Conservation (phyloP, 1,140 invertebrate species). For the Sinonovacula constricta region DNA sequence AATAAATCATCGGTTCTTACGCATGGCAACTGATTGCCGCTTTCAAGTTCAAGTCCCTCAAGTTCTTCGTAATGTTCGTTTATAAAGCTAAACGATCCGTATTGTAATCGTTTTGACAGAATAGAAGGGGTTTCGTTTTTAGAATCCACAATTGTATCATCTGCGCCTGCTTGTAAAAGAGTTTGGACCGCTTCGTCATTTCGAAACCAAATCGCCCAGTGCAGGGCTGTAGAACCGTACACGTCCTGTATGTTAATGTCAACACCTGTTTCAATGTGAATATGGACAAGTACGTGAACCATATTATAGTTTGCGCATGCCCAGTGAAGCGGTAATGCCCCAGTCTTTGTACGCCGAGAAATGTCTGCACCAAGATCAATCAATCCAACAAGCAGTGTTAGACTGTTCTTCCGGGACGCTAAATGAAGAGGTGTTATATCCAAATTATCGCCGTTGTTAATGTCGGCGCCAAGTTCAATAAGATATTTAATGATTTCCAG, state of each 20-base stretch:
- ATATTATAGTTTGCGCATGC: constrained; percentile 2
- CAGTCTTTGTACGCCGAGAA: constrained; percentile 3
- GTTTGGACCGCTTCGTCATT: neutral
- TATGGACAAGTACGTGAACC: neutral
- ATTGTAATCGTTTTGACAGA: neutral
- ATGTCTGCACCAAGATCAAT: neutral
- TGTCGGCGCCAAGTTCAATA: neutral
- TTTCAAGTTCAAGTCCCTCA: neutral
- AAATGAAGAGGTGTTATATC: constrained; percentile 16
- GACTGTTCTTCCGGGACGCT: neutral
- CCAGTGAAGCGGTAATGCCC: constrained; percentile 10
- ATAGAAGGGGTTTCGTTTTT: neutral
- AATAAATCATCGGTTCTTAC: neutral
- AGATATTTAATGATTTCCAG: constrained; percentile 1
- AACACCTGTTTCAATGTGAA: neutral
- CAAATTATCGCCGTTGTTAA: constrained; percentile 10
- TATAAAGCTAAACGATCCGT: neutral
- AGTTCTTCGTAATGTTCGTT: neutral
- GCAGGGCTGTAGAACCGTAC: constrained; percentile 28
- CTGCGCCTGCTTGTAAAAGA: constrained; percentile 14
- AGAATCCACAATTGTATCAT: neutral
- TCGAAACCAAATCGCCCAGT: constrained; percentile 37
- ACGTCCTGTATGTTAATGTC: constrained; percentile 24
- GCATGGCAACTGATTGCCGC: neutral
- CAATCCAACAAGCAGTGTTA: constrained; percentile 2